A percentile compares a stretch with the other conserved stretches of the same genome.
Evolutionary conservation across 2,113 vertebrate genomes (phyloP).

Genomic region (Eulacestoma nigropectus): DNA sequence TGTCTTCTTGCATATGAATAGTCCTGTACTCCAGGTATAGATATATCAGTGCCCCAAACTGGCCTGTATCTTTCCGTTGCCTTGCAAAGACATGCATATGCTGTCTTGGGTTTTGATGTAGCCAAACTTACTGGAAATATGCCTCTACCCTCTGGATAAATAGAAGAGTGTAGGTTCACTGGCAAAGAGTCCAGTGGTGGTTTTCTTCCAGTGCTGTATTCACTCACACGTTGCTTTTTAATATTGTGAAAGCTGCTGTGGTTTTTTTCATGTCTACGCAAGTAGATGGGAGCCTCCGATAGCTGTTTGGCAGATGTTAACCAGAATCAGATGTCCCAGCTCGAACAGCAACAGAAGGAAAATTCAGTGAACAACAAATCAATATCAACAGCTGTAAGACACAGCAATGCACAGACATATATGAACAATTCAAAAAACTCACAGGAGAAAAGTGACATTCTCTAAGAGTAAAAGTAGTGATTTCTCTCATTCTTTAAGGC

Average conservation of each 20-base stretch:
- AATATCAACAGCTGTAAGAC: conserved; percentile 24
- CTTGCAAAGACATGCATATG: neutral
- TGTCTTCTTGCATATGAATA: neutral
- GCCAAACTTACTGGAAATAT: neutral
- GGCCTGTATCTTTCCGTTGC: neutral
- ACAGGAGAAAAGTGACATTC: neutral
- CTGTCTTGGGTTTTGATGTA: neutral
- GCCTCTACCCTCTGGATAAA: neutral
- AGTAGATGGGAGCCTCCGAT: neutral
- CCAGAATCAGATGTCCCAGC: neutral
- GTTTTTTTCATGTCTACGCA: neutral
- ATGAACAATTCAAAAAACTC: neutral
- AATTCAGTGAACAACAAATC: conserved; percentile 31
- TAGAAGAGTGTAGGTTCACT: neutral
- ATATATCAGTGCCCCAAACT: neutral
- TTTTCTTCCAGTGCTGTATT: neutral
- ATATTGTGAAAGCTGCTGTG: neutral
- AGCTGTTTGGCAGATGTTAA: conserved; percentile 45
- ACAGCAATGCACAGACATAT: neutral
- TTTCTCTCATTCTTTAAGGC: neutral
- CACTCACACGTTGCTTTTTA: neutral
- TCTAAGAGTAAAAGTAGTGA: neutral
- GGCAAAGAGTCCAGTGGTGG: neutral
- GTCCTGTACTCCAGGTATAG: neutral
- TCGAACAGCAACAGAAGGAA: conserved; percentile 16